Base-by-base conservation (phyloP, 2,888 invertebrate species). In the Drosophila nr. perissopoda region DNA sequence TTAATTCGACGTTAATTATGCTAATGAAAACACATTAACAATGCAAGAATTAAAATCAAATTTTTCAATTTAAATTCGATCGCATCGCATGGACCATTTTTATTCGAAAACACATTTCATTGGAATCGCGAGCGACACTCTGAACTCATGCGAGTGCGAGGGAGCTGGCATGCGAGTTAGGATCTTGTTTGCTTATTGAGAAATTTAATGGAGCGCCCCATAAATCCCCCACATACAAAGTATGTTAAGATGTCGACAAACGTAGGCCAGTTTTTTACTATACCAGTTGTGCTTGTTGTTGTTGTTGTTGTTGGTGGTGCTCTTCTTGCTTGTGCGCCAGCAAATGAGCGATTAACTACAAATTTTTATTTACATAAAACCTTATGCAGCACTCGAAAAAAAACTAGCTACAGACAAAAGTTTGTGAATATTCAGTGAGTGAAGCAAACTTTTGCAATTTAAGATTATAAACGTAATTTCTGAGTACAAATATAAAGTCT, bases 1-100 rank as follows among this genome's bases (percentile, higher is more conserved):
- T 83, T 80, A 78, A 87, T 85, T 83, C 83, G 73, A 88, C 81
- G 84, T 88, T 91, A 90, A 91, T 91, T 91, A 91, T 91, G 92
- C 83, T 91, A 92, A 91, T 92, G 91, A 91, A 91, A 91, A 91
- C 85, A 89, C 90, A 92, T 91, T 90, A 88, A 82, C 86, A 91
- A 87, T 86, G 79, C 77, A 78, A 80, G 90, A 91, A 91, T 87
- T 90, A 87, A 87, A 91, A 91, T 80, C 89, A 83, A 91, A 87
- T 91, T 91, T 91, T 88, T 88, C 87, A 88, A 90, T 90, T 88
- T 88, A 91, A 88, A 90, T 89, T 88, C 87, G 87, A 88, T 88
- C 90, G 90, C 90, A 88, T 88, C 90, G 91, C 91, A 91, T 88
- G 89, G 78, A 90, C 91, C 87, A 90, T 87, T 87, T 87, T 91